phyloP scores from a whole-genome alignment of 92 coral and sea anemone species.

The Zoanthus sociatus region DNA sequence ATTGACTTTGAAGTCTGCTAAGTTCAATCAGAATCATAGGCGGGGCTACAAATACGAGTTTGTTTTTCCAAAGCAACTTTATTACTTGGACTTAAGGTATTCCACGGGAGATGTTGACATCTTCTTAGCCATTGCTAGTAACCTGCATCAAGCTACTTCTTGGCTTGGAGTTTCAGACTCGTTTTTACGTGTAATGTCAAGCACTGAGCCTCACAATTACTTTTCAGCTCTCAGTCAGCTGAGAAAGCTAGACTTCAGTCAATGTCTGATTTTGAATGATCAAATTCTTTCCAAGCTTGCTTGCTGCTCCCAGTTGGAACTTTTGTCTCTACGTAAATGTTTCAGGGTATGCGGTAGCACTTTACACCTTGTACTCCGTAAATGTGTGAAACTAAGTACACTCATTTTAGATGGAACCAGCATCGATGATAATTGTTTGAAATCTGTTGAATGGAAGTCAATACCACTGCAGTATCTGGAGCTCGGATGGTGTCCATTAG shows the following conservation, averaged over 20 bases:
- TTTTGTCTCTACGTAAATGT: constrained; percentile 76
- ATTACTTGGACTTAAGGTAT: constrained; percentile 74
- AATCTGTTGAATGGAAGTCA: constrained; percentile 56
- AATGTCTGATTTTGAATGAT: constrained; percentile 67
- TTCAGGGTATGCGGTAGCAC: constrained; percentile 56
- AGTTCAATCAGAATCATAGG: constrained; percentile 31
- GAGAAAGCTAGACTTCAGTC: constrained; percentile 74
- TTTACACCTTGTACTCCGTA: constrained; percentile 53
- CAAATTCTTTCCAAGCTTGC: constrained; percentile 44
- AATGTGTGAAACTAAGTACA: constrained; percentile 60
- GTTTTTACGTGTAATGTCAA: constrained; percentile 55
- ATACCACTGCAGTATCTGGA: constrained; percentile 68
- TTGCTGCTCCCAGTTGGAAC: constrained; percentile 59
- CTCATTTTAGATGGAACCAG: constrained; percentile 83
- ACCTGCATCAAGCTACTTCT: constrained; percentile 54
- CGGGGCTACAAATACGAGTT: constrained; percentile 7
- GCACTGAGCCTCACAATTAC: constrained; percentile 20
- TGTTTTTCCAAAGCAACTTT: constrained; percentile 58
- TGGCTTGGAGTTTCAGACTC: constrained; percentile 82
- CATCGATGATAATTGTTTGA: constrained; percentile 62
- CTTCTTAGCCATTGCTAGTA: constrained; percentile 66
- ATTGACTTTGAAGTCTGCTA: constrained; percentile 70
- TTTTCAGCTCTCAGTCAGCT: constrained; percentile 55
- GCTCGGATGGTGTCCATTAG: constrained; percentile 78
- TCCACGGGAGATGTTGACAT: constrained; percentile 65